Percentiles rank a stretch among this genome's conserved stretches.
Evolutionary conservation across 2,113 vertebrate species (phyloP).

Genomic region (Tympanuchus pallidicinctus): DNA sequence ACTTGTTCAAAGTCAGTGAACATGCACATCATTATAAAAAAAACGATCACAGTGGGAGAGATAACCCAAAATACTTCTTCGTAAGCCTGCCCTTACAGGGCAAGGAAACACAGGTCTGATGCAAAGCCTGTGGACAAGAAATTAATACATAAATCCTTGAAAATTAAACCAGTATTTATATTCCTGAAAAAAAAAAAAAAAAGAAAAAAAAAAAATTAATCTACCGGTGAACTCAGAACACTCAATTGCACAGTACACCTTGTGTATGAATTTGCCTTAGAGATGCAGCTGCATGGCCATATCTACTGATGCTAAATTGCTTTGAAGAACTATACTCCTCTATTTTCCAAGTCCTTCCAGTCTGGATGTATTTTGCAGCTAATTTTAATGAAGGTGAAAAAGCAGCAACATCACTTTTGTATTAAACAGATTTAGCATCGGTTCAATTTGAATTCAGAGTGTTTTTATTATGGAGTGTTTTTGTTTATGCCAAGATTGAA

Average conservation of each 20-base stretch:
- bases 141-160: conserved; percentile 47
- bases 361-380: background rate
- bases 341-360: background rate
- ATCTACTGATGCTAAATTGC: background rate
- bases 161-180: conserved; percentile 26
- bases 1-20: background rate
- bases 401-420: background rate
- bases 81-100: background rate
- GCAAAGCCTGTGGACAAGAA: background rate
- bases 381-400: background rate
- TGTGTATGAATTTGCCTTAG: background rate
- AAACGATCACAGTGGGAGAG: background rate
- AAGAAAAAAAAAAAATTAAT: conserved; percentile 11
- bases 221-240: background rate
- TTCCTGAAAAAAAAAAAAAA: background rate
- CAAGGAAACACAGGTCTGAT: background rate
- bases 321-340: background rate
- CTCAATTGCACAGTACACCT: background rate
- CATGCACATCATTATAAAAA: background rate
- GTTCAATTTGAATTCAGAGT: background rate
- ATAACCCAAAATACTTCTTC: background rate
- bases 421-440: background rate
- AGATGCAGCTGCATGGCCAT: background rate
- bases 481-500: background rate
- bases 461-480: background rate